Evolutionary conservation across 92 coral and sea anemone genomes (phyloP).

Genomic region (Heliopora coerulea): DNA sequence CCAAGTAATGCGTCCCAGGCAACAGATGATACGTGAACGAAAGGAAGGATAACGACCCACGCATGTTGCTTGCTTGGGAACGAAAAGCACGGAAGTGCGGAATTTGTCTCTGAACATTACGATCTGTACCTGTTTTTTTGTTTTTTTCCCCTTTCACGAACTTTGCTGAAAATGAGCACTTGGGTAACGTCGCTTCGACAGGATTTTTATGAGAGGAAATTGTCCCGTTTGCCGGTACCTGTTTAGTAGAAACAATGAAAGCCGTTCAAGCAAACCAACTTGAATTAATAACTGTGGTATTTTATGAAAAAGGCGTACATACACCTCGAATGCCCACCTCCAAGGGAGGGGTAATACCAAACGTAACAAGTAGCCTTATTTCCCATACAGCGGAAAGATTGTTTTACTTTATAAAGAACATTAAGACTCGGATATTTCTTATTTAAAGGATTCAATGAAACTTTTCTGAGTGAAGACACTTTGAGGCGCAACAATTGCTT

Average conservation of each 20-base stretch:
- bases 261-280: not conserved
- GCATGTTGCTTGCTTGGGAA: no score
- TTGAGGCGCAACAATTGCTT: not conserved
- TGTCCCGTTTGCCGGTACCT: not conserved
- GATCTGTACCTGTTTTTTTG: no score
- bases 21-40: no score
- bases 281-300: not conserved
- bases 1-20: no score
- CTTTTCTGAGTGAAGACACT: not conserved
- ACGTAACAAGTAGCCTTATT: no score
- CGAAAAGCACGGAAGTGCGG: no score
- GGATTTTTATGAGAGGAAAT: not conserved
- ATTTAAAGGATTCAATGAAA: no score
- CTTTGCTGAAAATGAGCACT: not conserved
- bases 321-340: not conserved
- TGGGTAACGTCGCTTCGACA: not conserved
- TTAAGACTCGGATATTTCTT: no score
- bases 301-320: not conserved
- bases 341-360: not conserved
- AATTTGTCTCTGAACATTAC: no score
- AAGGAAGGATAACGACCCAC: no score
- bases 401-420: no score
- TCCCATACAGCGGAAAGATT: no score
- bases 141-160: not conserved
- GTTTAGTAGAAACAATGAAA: not conserved